A percentile compares a stretch with the other conserved stretches of the same genome.
Conservation (phyloP, 2,797 vertebrate genomes). For the Poliocrania exsul region DNA sequence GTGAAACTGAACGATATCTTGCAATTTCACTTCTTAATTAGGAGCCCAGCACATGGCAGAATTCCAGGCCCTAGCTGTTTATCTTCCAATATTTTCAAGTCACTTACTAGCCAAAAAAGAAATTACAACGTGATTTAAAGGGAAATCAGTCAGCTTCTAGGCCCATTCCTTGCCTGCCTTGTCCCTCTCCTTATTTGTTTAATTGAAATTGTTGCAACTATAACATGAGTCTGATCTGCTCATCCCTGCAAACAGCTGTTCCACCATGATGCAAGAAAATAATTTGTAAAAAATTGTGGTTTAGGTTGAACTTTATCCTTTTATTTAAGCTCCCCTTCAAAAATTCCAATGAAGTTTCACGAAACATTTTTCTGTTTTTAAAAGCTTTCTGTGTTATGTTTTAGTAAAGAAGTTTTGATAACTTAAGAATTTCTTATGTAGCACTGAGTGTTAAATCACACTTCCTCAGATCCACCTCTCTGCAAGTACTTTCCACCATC, state of each 20-base stretch:
- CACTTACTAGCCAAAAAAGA: conserved; percentile 68
- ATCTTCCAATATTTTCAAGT: conserved; percentile 74
- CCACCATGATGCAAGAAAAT: conserved; percentile 39
- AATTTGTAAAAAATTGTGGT: conserved; percentile 4
- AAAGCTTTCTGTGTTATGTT: not conserved
- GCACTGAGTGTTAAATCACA: not conserved
- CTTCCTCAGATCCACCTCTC: not conserved
- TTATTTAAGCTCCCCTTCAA: conserved; percentile 12
- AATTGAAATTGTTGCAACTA: not conserved
- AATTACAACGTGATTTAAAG: conserved; percentile 67
- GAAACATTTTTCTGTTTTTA: not conserved
- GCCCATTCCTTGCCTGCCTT: not conserved
- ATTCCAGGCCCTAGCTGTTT: conserved; percentile 75
- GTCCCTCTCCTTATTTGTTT: not conserved
- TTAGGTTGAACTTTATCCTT: conserved; percentile 26
- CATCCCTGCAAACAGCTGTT: conserved; percentile 46
- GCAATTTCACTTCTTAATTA: conserved; percentile 76
- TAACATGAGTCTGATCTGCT: conserved; percentile 12
- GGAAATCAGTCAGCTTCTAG: conserved; percentile 44
- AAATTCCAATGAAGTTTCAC: conserved; percentile 1
- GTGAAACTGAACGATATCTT: conserved; percentile 65
- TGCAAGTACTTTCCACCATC: not conserved
- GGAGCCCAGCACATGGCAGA: conserved; percentile 72
- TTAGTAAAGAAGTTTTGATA: not conserved
- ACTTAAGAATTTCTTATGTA: not conserved